phyloP scores from a whole-genome alignment of 2,888 invertebrate species.

The Embidobia sp. region DNA sequence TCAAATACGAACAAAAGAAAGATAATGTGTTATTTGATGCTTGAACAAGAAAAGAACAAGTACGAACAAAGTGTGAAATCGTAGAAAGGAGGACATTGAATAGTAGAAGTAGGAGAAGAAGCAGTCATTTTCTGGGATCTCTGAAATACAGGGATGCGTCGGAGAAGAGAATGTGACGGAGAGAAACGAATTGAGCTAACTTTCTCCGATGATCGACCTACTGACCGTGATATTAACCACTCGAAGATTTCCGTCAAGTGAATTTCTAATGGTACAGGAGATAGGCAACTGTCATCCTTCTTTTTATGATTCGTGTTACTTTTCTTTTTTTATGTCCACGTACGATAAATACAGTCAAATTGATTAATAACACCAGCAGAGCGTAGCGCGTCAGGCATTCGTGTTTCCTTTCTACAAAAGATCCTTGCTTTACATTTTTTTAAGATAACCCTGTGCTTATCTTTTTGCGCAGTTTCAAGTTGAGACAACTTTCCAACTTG shows the following conservation, averaged over 20 bases:
- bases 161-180: slow-evolving; percentile 53
- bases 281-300: slow-evolving; percentile 34
- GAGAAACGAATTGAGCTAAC: slow-evolving; percentile 69
- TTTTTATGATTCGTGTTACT: slow-evolving; percentile 16
- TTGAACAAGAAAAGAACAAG: slow-evolving; percentile 5
- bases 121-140: slow-evolving; percentile 45
- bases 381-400: not conserved
- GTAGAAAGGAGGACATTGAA: slow-evolving; percentile 59
- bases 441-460: slow-evolving; percentile 19
- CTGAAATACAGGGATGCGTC: slow-evolving; percentile 49
- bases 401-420: slow-evolving; percentile 39
- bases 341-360: not conserved
- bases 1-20: not conserved
- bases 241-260: slow-evolving; percentile 73
- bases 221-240: slow-evolving; percentile 79
- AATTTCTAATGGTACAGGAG: slow-evolving; percentile 53
- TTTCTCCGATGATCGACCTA: slow-evolving; percentile 80
- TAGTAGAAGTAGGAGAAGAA: slow-evolving; percentile 51
- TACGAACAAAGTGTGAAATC: slow-evolving; percentile 52
- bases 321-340: not conserved
- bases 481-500: slow-evolving; percentile 35
- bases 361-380: slow-evolving; percentile 17
- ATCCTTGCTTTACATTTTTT: slow-evolving; percentile 13
- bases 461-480: slow-evolving; percentile 30
- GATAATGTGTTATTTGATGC: not conserved